Percentiles rank a stretch among this genome's conserved stretches.
Conservation (phyloP, 2,113 vertebrate genomes). For the Gavialis gangeticus region DNA sequence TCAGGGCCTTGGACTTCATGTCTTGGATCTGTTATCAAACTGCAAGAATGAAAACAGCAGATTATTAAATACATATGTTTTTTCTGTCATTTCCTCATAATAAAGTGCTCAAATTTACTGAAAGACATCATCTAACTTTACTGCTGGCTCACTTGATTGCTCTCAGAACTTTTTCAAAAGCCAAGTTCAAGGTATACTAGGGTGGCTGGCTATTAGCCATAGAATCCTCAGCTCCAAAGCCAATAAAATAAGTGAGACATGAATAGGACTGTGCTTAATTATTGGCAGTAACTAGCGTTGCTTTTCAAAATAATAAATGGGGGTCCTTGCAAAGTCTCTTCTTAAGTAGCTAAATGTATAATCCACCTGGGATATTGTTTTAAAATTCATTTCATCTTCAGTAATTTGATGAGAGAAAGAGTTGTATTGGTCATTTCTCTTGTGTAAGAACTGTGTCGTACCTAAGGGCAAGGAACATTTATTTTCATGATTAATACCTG, state of each 20-base stretch:
- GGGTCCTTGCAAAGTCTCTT: slow-evolving; percentile 67
- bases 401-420: slow-evolving; percentile 82
- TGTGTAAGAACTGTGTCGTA: slow-evolving; percentile 67
- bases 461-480: slow-evolving; percentile 76
- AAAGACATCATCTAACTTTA: slow-evolving; percentile 18
- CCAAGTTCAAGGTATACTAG: slow-evolving; percentile 12
- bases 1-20: neutral
- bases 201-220: slow-evolving; percentile 53
- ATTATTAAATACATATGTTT: slow-evolving; percentile 1
- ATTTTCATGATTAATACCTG: slow-evolving; percentile 80
- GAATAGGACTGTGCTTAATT: slow-evolving; percentile 68
- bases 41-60: neutral
- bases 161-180: slow-evolving; percentile 45
- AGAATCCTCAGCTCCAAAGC: slow-evolving; percentile 15
- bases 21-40: neutral
- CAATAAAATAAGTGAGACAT: slow-evolving; percentile 46
- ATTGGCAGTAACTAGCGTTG: slow-evolving; percentile 68
- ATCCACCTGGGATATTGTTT: slow-evolving; percentile 79
- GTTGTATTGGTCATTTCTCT: slow-evolving; percentile 74
- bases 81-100: slow-evolving; percentile 13
- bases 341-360: slow-evolving; percentile 76
- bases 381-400: slow-evolving; percentile 80
- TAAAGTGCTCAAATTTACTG: slow-evolving; percentile 17
- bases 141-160: slow-evolving; percentile 24
- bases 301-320: slow-evolving; percentile 75